Evolutionary conservation across 2,797 vertebrate genomes (phyloP).

Genomic region (Sebastes nivosus): DNA sequence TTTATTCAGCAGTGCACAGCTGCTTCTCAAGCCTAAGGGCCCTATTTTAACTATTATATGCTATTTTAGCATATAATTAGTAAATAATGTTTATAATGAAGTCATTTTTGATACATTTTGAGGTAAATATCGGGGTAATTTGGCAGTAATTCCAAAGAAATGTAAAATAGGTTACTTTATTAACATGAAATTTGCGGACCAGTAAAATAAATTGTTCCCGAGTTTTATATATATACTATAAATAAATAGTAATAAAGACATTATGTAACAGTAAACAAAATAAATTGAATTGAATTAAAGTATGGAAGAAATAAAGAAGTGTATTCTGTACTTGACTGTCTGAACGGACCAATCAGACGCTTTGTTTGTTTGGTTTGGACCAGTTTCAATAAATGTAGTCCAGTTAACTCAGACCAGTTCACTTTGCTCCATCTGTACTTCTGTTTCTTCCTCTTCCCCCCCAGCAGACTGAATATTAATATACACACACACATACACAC

Average conservation of each 20-base stretch:
- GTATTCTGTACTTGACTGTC: not conserved
- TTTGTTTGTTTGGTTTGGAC: not conserved
- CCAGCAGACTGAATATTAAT: constrained; percentile 38
- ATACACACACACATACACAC: constrained; percentile 19
- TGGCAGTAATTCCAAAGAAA: too few relatives aligned
- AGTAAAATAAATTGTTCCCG: too few relatives aligned
- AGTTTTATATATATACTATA: not conserved
- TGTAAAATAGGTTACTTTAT: too few relatives aligned
- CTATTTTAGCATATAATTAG: too few relatives aligned
- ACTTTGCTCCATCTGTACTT: not conserved
- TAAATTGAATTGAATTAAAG: too few relatives aligned
- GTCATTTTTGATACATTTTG: too few relatives aligned
- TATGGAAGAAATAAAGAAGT: not conserved
- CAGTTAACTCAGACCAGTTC: not conserved
- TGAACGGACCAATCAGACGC: not conserved
- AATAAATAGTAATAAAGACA: not conserved
- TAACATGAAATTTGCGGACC: too few relatives aligned
- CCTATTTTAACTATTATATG: too few relatives aligned
- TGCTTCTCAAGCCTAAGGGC: too few relatives aligned
- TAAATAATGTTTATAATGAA: too few relatives aligned
- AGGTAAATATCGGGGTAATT: too few relatives aligned
- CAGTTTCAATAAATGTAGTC: not conserved
- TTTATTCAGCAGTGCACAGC: too few relatives aligned
- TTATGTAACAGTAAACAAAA: not conserved
- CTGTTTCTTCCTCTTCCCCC: not conserved